Evolutionary conservation across 2,888 invertebrate species (phyloP).

Genomic region (Cyaniris semiargus): DNA sequence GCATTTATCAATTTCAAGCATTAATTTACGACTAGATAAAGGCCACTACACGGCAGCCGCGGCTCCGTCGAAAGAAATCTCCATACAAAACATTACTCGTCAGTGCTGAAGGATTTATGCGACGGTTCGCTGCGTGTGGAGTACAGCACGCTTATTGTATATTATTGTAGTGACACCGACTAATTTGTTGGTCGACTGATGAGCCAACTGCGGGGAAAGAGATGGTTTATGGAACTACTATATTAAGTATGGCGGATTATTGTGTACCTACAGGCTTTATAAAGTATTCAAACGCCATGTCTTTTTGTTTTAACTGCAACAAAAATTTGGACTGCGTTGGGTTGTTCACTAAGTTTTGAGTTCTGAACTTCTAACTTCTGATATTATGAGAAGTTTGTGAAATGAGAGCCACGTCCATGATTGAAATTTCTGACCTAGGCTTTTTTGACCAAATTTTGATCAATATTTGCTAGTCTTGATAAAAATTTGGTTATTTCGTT

Average conservation of each 20-base stretch:
- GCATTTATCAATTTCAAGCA: slow-evolving; percentile 70
- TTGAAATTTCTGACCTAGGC: neutral
- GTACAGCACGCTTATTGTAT: slow-evolving; percentile 73
- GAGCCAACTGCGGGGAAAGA: slow-evolving; percentile 70
- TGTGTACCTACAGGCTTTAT: slow-evolving; percentile 36
- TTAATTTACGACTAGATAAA: slow-evolving; percentile 77
- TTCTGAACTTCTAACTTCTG: neutral
- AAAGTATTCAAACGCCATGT: neutral
- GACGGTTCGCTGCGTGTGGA: slow-evolving; percentile 63
- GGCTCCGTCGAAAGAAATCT: slow-evolving; percentile 78
- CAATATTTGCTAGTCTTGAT: no score
- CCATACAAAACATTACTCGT: slow-evolving; percentile 79
- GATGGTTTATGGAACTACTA: slow-evolving; percentile 67
- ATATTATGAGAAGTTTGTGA: neutral
- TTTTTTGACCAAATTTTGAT: no score
- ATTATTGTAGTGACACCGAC: slow-evolving; percentile 79
- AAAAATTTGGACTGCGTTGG: neutral
- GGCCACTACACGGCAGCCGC: slow-evolving; percentile 66
- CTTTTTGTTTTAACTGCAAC: neutral
- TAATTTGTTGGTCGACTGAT: slow-evolving; percentile 79
- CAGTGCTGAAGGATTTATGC: slow-evolving; percentile 77
- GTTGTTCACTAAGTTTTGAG: neutral
- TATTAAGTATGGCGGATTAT: slow-evolving; percentile 54
- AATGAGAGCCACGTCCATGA: no score
- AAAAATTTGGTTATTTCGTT: no score